A percentile compares a stretch with the other conserved stretches of the same genome.
These are phyloP conservation scores for Cyrtonyx montezumae DNA, from an alignment of 2,113 vertebrate genomes.

Conservation along the genomic window DNA sequence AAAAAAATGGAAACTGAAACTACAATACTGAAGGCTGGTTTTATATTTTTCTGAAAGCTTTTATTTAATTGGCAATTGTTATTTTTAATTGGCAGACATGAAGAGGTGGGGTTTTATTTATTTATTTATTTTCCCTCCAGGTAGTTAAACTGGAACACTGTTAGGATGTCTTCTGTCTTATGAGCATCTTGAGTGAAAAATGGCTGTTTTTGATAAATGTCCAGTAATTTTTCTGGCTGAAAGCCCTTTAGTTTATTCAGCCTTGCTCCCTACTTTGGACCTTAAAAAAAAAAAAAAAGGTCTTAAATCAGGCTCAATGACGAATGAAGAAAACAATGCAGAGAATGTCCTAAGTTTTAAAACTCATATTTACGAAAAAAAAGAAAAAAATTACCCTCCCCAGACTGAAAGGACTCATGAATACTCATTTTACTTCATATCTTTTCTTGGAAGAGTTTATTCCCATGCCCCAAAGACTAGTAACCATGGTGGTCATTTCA, in stretches of 20 bases:
- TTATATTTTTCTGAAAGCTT: not conserved
- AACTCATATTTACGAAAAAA: not conserved
- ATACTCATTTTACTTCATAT: not conserved
- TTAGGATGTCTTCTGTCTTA: not conserved
- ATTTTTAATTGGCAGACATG: not conserved
- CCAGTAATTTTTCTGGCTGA: not conserved
- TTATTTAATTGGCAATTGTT: constrained; percentile 3
- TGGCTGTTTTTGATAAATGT: not conserved
- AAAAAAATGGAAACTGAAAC: constrained; percentile 55
- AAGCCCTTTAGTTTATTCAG: not conserved
- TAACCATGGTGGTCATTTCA: not conserved
- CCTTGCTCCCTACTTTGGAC: not conserved
- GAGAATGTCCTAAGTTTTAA: not conserved
- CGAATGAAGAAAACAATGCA: not conserved
- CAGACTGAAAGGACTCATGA: not conserved
- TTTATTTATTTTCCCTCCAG: not conserved
- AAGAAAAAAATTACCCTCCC: not conserved
- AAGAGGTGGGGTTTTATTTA: no score
- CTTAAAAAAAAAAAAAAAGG: not conserved
- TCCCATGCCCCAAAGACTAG: not conserved
- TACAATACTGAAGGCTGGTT: not conserved
- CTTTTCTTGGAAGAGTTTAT: constrained; percentile 18
- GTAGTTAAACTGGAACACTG: not conserved
- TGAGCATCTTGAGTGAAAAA: not conserved
- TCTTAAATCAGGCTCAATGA: not conserved